Conservation (phyloP, 2,113 vertebrate genomes). For the Acanthisitta chloris region DNA sequence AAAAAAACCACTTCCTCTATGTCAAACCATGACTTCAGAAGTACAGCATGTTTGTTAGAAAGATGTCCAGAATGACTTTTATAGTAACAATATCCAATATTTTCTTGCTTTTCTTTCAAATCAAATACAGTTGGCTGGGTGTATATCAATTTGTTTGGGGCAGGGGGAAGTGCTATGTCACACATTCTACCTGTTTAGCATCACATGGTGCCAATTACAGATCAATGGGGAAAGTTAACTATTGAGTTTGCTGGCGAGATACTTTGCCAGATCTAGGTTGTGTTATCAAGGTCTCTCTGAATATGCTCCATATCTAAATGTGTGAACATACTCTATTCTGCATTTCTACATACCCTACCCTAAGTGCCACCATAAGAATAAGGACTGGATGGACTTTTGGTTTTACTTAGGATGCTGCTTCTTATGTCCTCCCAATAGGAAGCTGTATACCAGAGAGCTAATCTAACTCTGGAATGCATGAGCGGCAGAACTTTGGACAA, state of each 20-base stretch:
- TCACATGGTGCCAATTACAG: background rate
- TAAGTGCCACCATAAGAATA: background rate
- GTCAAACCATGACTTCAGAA: background rate
- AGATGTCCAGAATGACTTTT: background rate
- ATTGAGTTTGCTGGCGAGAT: background rate
- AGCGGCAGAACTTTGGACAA: background rate
- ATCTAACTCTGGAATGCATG: background rate
- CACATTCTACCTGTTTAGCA: background rate
- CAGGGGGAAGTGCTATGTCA: fast-evolving
- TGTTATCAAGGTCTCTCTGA: background rate
- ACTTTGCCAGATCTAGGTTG: background rate
- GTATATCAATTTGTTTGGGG: background rate
- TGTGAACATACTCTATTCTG: background rate
- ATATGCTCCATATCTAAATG: background rate
- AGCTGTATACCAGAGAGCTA: background rate
- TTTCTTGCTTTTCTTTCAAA: background rate
- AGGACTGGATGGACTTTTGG: background rate
- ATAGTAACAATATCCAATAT: background rate
- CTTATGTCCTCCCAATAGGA: background rate
- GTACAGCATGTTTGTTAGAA: background rate
- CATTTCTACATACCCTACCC: background rate
- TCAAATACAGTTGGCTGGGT: background rate
- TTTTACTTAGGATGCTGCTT: background rate
- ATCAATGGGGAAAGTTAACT: background rate
- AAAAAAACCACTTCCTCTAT: background rate